A percentile compares a stretch with the other conserved stretches of the same genome.
phyloP scores from a whole-genome alignment of 2,888 invertebrate species.

The Horisme vitalbata region DNA sequence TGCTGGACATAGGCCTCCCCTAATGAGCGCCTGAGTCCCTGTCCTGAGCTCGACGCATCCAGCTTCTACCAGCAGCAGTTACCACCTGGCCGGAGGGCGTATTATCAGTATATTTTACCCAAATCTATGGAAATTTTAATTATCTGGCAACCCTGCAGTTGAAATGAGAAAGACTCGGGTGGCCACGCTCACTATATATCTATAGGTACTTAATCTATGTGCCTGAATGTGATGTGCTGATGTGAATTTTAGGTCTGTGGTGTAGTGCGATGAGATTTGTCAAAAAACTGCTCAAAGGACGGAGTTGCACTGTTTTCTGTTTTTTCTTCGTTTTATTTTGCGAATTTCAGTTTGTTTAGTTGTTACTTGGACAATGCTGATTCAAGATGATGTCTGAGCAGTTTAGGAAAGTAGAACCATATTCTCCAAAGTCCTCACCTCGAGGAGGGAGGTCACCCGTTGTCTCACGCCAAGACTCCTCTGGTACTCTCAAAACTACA shows the following conservation, averaged over 20 bases:
- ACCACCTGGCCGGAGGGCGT: too few species aligned
- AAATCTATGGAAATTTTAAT: too few species aligned
- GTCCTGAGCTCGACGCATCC: too few species aligned
- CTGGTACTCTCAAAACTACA: conserved; percentile 98
- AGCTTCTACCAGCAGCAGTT: too few species aligned
- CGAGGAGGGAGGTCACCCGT: conserved; percentile 97
- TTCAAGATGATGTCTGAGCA: conserved; percentile 96
- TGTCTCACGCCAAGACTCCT: conserved; percentile 97
- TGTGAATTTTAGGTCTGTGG: too few species aligned
- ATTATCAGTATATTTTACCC: too few species aligned
- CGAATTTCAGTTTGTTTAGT: conserved; percentile 62
- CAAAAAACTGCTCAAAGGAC: conserved; percentile 49
- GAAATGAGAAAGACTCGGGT: too few species aligned
- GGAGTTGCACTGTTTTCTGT: conserved; percentile 59
- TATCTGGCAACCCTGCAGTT: too few species aligned
- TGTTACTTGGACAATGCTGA: conserved; percentile 76
- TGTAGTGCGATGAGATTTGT: conserved; percentile 50
- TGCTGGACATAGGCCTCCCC: too few species aligned
- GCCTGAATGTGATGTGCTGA: too few species aligned
- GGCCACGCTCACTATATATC: too few species aligned
- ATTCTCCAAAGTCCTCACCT: conserved; percentile 97
- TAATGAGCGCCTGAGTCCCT: too few species aligned
- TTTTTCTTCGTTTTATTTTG: conserved; percentile 68
- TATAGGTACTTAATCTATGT: conserved; percentile 4
- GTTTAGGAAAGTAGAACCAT: conserved; percentile 95